phyloP scores from a whole-genome alignment of 1,140 invertebrate species.

The Drosophila subobscura region DNA sequence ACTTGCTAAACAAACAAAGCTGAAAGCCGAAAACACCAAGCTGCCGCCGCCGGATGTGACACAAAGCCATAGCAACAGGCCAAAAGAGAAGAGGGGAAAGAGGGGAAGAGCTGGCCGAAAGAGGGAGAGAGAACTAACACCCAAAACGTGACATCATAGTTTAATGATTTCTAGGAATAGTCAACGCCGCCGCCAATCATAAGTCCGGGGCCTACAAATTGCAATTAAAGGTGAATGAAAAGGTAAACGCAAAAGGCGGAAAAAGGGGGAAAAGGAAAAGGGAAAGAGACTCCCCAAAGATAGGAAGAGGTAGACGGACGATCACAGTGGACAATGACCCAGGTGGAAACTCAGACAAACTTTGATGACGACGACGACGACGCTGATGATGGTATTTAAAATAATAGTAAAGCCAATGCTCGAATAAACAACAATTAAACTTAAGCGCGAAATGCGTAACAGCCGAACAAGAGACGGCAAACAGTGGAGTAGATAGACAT shows the following conservation, averaged over 20 bases:
- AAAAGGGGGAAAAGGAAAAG: conserved; percentile 13
- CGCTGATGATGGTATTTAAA: conserved; percentile 57
- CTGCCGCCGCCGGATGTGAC: conserved; percentile 55
- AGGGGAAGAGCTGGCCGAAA: background rate
- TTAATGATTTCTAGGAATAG: conserved; percentile 53
- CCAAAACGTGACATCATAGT: conserved; percentile 52
- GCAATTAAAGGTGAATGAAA: conserved; percentile 53
- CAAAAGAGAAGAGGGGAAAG: conserved; percentile 12
- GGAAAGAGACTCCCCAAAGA: conserved; percentile 21
- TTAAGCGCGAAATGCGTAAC: conserved; percentile 72
- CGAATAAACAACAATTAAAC: conserved; percentile 74
- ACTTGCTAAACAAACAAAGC: conserved; percentile 19
- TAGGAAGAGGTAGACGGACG: conserved; percentile 14
- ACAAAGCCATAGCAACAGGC: conserved; percentile 28
- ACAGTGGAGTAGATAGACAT: background rate
- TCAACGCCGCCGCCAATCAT: conserved; percentile 13
- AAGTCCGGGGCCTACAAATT: conserved; percentile 49
- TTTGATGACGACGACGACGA: conserved; percentile 48
- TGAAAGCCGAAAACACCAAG: conserved; percentile 14
- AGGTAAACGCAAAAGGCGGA: conserved; percentile 11
- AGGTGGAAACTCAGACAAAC: conserved; percentile 44
- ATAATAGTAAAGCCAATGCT: conserved; percentile 62
- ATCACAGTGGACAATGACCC: conserved; percentile 59
- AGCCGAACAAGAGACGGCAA: conserved; percentile 15
- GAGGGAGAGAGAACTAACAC: conserved; percentile 17